Evolutionary conservation across 2,113 vertebrate species (phyloP), one percentile per base, ranked within the genome.

Genomic region (Peromyscus maniculatus): DNA sequence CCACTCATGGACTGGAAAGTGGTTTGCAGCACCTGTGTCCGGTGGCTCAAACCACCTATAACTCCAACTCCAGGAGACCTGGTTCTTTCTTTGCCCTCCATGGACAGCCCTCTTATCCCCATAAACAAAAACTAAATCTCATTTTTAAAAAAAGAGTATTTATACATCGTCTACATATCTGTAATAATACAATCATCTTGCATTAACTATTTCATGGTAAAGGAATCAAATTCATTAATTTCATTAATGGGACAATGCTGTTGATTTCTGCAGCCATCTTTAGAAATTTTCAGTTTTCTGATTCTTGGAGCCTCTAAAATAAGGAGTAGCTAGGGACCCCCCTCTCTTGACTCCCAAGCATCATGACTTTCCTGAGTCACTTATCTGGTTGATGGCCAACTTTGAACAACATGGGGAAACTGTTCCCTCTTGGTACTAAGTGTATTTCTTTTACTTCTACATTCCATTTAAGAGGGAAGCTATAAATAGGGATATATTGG

Each of bases 401-500:
- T 96, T 96, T 95, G 87, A 97, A 69, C 87, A 90, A 78, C 13
- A 57, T 31, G 12, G 43, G 21, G 39, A 89, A 97, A 78, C 49
- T 67, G 88, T 17, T 31, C 71, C n/a, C 36, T 72, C n/a, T 72
- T 21, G 7, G 19, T 94, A 90, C 66, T 94, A 87, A 96, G 89
- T 72, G 4, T 83, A 55, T 95, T 96, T 93, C 80, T 96, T 94
- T 97, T 94, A 89, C 75, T 95, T 97, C 96, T 62, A 88, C 57
- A 92, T 94, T 43, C 24, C 84, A 95, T 97, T 96, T 69, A 88
- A 94, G 86, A 96, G 94, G 89, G 36, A 91, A 96, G 43, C 52
- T 75, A 92, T 87, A 91, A 97, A 86, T 12, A 88, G 55, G 57
- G 94, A 97, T 79, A 93, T 71, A 96, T 94, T 91, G 82, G 93